Evolutionary conservation across 1,140 invertebrate genomes (phyloP).

Genomic region (Anthonomus grandis): DNA sequence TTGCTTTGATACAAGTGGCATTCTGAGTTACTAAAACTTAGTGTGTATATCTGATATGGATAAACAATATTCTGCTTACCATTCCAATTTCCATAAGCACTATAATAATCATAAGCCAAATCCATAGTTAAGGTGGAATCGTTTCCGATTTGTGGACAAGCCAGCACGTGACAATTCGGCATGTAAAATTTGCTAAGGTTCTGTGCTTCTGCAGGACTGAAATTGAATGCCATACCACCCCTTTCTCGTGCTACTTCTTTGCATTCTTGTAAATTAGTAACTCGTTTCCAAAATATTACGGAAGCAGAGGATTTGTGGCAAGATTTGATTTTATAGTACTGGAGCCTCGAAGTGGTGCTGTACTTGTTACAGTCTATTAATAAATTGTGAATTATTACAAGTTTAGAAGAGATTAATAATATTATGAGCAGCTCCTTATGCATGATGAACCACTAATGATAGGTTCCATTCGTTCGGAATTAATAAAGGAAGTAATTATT

Average conservation of each 20-base stretch:
- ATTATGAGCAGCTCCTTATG: no score
- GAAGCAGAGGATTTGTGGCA: conserved; percentile 32
- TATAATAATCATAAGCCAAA: conserved; percentile 59
- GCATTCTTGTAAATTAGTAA: conserved; percentile 47
- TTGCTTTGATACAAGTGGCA: conserved; percentile 54
- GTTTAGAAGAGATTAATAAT: no score
- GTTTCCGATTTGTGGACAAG: conserved; percentile 58
- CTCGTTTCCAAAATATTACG: conserved; percentile 24
- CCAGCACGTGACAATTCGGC: conserved; percentile 50
- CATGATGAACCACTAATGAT: no score
- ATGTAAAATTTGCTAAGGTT: conserved; percentile 13
- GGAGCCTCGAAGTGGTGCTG: no score
- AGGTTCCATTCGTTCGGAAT: no score
- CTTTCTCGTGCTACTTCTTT: conserved; percentile 55
- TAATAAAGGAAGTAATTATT: no score
- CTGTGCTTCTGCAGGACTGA: conserved; percentile 47
- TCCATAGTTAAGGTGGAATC: conserved; percentile 52
- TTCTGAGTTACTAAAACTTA: conserved; percentile 52
- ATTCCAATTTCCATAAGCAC: conserved; percentile 52
- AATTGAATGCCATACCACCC: conserved; percentile 63
- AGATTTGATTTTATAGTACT: conserved; percentile 34
- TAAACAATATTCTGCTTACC: conserved; percentile 48
- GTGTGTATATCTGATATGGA: neutral
- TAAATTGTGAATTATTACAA: no score
- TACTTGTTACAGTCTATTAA: no score